Percentiles rank a stretch among this genome's conserved stretches.
Conservation (phyloP, 2,113 vertebrate genomes). For the Lipotes vexillifer region DNA sequence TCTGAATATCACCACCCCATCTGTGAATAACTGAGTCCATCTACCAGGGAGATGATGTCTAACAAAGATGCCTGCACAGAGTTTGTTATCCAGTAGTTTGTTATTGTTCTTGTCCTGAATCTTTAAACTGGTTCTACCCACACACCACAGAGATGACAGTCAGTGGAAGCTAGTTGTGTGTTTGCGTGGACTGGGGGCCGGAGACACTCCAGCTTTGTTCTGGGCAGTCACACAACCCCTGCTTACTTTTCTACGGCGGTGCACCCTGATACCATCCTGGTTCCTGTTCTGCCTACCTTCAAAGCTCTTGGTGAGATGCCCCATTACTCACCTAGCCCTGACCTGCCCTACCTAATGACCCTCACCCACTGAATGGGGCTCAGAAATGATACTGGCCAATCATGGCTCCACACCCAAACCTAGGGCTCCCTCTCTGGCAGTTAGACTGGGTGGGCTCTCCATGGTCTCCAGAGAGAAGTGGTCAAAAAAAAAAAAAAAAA, state of each 20-base stretch:
- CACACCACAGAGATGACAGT: not conserved
- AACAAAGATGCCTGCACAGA: not conserved
- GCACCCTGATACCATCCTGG: not conserved
- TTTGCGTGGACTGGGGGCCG: accelerated
- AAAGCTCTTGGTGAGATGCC: not conserved
- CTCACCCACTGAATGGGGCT: not conserved
- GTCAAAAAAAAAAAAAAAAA: not conserved
- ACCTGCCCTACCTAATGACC: not conserved
- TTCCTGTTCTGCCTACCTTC: not conserved
- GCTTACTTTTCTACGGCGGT: not conserved
- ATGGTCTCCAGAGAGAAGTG: not conserved
- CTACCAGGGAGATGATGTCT: not conserved
- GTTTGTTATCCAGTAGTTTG: not conserved
- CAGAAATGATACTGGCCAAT: not conserved
- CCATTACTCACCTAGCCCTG: not conserved
- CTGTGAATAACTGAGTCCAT: not conserved
- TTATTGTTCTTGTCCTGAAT: not conserved
- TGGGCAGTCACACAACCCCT: not conserved
- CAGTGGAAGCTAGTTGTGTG: not conserved
- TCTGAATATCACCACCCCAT: not conserved
- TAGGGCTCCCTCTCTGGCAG: not conserved
- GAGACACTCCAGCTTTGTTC: not conserved
- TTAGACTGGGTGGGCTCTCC: not conserved
- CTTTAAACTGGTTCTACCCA: not conserved
- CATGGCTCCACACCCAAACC: not conserved